A percentile compares a stretch with the other conserved stretches of the same genome.
phyloP scores from a whole-genome alignment of 2,113 vertebrate genomes.

The Phocoena sinus region DNA sequence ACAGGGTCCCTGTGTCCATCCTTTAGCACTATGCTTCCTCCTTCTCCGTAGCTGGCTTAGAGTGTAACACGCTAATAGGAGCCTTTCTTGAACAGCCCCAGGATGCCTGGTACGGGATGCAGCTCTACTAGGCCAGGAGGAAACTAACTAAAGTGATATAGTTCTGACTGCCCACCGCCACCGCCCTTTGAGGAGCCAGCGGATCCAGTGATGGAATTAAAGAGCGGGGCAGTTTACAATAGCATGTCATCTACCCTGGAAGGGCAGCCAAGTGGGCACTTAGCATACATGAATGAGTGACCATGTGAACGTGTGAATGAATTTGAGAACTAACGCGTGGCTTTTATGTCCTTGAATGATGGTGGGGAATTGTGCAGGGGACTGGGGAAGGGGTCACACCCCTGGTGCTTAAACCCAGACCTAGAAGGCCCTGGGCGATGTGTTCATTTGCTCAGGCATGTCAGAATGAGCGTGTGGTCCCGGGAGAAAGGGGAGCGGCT shows the following conservation, averaged over 20 bases:
- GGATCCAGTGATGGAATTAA: background rate
- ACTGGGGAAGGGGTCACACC: background rate
- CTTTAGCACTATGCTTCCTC: background rate
- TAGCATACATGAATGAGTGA: fast-evolving
- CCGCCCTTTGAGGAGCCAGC: background rate
- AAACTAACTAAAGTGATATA: background rate
- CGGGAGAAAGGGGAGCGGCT: background rate
- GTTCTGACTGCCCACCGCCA: too few species aligned
- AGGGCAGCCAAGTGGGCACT: background rate
- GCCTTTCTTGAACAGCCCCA: background rate
- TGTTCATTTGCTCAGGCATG: background rate
- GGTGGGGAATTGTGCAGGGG: background rate
- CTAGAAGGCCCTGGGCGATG: fast-evolving
- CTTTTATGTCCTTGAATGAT: background rate
- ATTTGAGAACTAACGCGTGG: background rate
- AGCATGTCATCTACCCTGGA: fast-evolving
- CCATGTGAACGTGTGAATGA: background rate
- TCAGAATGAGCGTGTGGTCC: background rate
- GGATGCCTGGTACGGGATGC: background rate
- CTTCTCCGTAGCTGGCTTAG: background rate
- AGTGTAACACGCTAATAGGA: background rate
- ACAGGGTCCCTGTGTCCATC: background rate
- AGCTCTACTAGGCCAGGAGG: background rate
- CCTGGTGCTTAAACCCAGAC: background rate
- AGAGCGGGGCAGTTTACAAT: background rate